Evolutionary conservation across 2,797 vertebrate species (phyloP).

Genomic region (Borostomias antarcticus): DNA sequence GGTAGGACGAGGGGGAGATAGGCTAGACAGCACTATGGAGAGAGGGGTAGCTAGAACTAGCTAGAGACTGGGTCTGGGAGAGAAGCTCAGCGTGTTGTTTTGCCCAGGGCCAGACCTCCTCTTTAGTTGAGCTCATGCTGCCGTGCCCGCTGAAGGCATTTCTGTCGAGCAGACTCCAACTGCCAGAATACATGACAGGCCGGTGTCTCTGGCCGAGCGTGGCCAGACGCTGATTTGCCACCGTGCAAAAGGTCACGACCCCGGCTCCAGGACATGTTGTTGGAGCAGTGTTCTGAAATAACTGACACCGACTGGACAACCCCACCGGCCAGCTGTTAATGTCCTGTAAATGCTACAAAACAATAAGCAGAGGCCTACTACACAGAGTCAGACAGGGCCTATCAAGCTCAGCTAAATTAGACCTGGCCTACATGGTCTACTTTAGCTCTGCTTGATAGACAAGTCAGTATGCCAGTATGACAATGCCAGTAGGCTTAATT

Average conservation of each 20-base stretch:
- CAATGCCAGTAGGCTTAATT: too few species aligned
- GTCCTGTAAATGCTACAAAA: too few species aligned
- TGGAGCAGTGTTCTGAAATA: slow-evolving; percentile 36
- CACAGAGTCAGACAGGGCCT: too few species aligned
- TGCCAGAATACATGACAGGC: background rate
- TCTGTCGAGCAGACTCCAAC: slow-evolving; percentile 22
- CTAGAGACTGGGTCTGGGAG: background rate
- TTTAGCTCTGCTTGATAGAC: too few species aligned
- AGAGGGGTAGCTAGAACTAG: too few species aligned
- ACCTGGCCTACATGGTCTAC: too few species aligned
- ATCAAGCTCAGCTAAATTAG: too few species aligned
- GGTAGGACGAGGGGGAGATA: background rate
- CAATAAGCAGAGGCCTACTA: too few species aligned
- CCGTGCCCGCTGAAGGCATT: background rate
- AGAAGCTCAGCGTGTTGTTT: background rate
- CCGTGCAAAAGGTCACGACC: slow-evolving; percentile 30
- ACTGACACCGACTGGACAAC: background rate
- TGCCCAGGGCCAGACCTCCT: background rate
- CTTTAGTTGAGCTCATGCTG: background rate
- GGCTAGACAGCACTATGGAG: background rate
- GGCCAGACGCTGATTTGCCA: slow-evolving; percentile 19
- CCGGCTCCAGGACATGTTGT: slow-evolving; percentile 31
- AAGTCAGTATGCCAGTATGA: too few species aligned
- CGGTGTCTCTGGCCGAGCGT: background rate
- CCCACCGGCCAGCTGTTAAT: background rate